A percentile compares a stretch with the other conserved stretches of the same genome.
phyloP scores from a whole-genome alignment of 2,797 vertebrate species.

The Sebastes oblongus region DNA sequence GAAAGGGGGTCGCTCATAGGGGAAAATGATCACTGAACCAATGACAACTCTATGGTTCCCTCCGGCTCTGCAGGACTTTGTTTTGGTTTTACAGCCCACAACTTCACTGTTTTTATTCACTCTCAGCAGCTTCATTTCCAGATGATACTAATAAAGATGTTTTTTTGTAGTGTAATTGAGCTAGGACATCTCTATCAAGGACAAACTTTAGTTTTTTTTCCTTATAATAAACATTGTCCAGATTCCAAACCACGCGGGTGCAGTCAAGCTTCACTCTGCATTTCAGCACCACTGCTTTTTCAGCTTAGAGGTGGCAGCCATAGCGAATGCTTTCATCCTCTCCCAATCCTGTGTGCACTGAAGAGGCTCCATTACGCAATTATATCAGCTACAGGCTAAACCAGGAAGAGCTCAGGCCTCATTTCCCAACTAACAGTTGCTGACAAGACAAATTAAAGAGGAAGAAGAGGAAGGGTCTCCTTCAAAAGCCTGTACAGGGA shows the following conservation, averaged over 20 bases:
- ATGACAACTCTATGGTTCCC: neutral
- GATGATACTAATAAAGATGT: neutral
- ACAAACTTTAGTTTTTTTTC: neutral
- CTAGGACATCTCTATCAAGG: neutral
- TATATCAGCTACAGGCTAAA: constrained; percentile 70
- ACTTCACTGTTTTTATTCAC: neutral
- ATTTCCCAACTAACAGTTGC: constrained; percentile 71
- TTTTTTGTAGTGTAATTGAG: neutral
- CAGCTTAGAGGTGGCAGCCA: constrained; percentile 47
- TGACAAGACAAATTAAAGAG: constrained; percentile 70
- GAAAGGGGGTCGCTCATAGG: neutral
- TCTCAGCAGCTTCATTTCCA: neutral
- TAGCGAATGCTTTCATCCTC: constrained; percentile 61
- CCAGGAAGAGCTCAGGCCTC: constrained; percentile 66
- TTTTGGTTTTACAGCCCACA: neutral
- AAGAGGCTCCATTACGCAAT: constrained; percentile 70
- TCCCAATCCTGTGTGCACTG: constrained; percentile 57
- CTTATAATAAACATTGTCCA: constrained; percentile 20
- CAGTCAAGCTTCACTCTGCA: constrained; percentile 16
- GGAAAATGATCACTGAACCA: neutral
- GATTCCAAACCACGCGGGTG: constrained; percentile 7
- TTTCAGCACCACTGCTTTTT: constrained; percentile 49
- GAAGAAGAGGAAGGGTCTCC: constrained; percentile 28
- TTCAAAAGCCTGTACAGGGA: constrained; percentile 36
- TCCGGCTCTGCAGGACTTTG: neutral